Evolutionary conservation across 2,888 invertebrate species (phyloP), one percentile per base, ranked within the genome.

Genomic region (Limnephilus lunatus): DNA sequence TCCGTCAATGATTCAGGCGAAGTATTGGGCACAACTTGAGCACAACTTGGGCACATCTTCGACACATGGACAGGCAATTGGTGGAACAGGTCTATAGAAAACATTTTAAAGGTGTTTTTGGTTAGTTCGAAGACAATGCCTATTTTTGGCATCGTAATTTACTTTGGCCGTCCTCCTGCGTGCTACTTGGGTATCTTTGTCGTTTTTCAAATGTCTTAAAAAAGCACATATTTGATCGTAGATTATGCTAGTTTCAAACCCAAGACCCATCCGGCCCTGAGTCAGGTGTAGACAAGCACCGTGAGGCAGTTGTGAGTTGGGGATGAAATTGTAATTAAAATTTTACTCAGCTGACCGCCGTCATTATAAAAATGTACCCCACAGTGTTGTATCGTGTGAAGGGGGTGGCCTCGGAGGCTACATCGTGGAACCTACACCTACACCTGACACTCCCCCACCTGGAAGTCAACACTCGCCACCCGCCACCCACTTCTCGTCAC

Each of bases 271-370:
- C 31, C 82, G 19, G 39, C 25, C 39, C 35, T 15, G 32, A 68
- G 35, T 39, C 39, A 39, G 85, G 87, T 87, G 5, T 31, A 32
- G 87, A n/a, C 68, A 9, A 68, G 68, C n/a, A 68, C 25, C n/a
- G 31, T 48, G 48, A 31, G 31, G 87, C 87, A 31, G 35, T 44
- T 5, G 90, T 31, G 82, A 44, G 30, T 32, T 44, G 90, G 25
- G 81, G 44, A 90, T 82, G 90, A 90, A 90, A 83, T 68, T 32
- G 82, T 90, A 90, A 90, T 90, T 90, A 90, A 90, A 90, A 90
- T 90, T 90, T 90, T 82, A 90, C 82, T 90, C 48, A 35, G 90
- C 48, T 82, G 82, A 81, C 90, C 82, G 90, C 44, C 82, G 90
- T 90, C 90, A 83, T 90, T 90, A 90, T 90, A 83, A 48, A 90